These are phyloP conservation scores for Orycteropus afer DNA, from an alignment of 2,113 vertebrate species.

Conservation along the genomic window DNA sequence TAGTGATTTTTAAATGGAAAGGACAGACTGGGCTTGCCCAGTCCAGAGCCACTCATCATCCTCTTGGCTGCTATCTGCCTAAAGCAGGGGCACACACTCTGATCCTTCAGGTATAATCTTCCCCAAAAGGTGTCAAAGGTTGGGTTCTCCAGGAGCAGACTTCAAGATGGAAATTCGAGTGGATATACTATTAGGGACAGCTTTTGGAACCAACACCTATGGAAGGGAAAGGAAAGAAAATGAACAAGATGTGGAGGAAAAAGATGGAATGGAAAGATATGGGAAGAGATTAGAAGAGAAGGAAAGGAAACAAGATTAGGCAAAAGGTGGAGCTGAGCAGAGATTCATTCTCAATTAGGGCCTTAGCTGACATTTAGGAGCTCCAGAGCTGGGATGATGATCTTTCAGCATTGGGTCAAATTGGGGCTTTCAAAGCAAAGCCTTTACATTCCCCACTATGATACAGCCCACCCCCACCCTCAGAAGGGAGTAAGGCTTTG, in stretches of 20 bases:
- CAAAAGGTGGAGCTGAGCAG: background rate
- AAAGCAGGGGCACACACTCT: background rate
- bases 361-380: background rate
- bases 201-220: background rate
- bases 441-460: background rate
- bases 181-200: background rate
- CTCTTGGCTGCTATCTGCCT: background rate
- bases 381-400: background rate
- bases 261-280: background rate
- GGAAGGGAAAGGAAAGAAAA: background rate
- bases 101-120: background rate
- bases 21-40: background rate
- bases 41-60: background rate
- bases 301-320: background rate
- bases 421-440: background rate
- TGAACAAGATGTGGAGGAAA: too few species aligned
- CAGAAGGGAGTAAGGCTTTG: background rate
- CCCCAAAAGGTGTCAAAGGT: background rate
- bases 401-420: background rate
- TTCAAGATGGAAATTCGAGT: background rate
- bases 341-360: background rate
- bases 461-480: background rate
- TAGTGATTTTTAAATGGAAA: background rate
- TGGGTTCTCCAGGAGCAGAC: background rate
- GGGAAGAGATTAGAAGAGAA: too few species aligned